These are phyloP conservation scores for Tragelaphus buxtoni DNA, from an alignment of 2,113 vertebrate species.

Conservation along the genomic window DNA sequence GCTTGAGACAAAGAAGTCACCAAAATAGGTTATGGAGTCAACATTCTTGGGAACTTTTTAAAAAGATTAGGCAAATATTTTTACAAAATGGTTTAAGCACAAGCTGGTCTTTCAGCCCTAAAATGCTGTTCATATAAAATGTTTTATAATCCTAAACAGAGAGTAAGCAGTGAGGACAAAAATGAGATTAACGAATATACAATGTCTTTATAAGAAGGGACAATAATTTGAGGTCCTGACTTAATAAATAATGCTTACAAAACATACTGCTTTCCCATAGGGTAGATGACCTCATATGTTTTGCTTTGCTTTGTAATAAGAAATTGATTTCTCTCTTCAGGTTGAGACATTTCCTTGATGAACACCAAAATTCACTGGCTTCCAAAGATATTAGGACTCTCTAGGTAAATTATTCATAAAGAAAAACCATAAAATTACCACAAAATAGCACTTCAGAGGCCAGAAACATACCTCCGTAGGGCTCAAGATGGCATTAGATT, in stretches of 20 bases:
- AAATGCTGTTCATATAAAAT: neutral
- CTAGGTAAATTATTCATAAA: slow-evolving; percentile 4
- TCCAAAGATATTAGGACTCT: neutral
- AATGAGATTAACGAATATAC: neutral
- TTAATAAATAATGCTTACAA: neutral
- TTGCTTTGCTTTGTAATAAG: neutral
- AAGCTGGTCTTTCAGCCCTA: neutral
- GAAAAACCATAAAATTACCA: neutral
- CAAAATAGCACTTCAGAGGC: neutral
- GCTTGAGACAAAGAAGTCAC: slow-evolving; percentile 4
- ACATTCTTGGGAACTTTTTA: neutral
- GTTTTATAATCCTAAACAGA: neutral
- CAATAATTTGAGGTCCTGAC: neutral
- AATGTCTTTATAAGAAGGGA: neutral
- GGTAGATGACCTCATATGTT: neutral
- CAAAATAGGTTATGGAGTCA: neutral
- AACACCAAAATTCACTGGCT: neutral
- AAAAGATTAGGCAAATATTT: neutral
- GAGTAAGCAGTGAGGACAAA: neutral
- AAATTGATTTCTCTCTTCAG: neutral
- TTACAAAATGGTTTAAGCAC: neutral
- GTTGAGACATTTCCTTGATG: neutral
- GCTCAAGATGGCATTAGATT: neutral
- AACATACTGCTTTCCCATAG: neutral
- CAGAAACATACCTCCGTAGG: neutral